These are phyloP conservation scores for Subanguina moxae DNA, from an alignment of 1,140 invertebrate species.

Conservation along the genomic window DNA sequence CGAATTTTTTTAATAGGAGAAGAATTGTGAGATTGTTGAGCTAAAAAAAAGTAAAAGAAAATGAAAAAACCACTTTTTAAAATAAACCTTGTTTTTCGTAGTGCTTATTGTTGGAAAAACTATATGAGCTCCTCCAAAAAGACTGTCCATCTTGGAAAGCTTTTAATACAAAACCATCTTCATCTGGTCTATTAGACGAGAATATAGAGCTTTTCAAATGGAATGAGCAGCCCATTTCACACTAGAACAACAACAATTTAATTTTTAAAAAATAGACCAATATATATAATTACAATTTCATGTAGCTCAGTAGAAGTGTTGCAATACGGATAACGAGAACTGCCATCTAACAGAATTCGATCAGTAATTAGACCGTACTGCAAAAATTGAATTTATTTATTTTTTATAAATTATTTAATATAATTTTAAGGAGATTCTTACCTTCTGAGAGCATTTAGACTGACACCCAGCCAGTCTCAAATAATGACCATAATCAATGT, in stretches of 20 bases:
- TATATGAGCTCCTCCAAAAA: constrained; percentile 16
- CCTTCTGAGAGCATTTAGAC: constrained; percentile 41
- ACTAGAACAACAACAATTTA: too few relatives aligned
- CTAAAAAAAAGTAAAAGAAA: not conserved
- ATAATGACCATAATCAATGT: constrained; percentile 41
- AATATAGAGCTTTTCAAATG: not conserved
- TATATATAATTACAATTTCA: constrained; percentile 25
- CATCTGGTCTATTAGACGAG: constrained; percentile 1
- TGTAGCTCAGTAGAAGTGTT: constrained; percentile 20
- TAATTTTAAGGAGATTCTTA: constrained; percentile 11
- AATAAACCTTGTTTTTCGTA: not conserved
- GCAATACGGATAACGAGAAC: constrained; percentile 21
- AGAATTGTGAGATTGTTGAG: not conserved
- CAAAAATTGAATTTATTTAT: constrained; percentile 14
- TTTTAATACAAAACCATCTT: constrained; percentile 15
- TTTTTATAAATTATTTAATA: constrained; percentile 10
- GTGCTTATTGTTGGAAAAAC: not conserved
- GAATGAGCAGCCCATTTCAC: constrained; percentile 21
- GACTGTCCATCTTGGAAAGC: constrained; percentile 28
- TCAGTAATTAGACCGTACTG: constrained; percentile 20
- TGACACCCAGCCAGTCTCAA: constrained; percentile 42
- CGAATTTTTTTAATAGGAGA: constrained; percentile 21
- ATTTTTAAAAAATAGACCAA: too few relatives aligned
- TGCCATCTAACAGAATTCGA: constrained; percentile 28
- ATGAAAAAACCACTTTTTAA: not conserved